Conservation (phyloP, 2,113 vertebrate species). For the Cottus gobio region DNA sequence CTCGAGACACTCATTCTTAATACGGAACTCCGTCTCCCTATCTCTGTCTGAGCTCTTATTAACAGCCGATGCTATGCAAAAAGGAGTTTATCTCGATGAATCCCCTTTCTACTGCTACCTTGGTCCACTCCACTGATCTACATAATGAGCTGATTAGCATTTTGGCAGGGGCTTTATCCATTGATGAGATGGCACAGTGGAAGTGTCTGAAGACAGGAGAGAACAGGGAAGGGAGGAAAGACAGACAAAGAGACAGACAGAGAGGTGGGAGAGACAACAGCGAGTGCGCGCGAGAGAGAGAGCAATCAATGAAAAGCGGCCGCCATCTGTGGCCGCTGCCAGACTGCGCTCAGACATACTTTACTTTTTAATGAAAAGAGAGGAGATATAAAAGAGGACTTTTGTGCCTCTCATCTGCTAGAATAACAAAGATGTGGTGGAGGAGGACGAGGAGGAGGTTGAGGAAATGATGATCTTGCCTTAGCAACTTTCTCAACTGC, state of each 20-base stretch:
- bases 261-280: slow-evolving; percentile 7
- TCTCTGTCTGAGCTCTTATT: slow-evolving; percentile 47
- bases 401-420: slow-evolving; percentile 31
- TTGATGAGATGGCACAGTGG: slow-evolving; percentile 58
- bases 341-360: slow-evolving; percentile 34
- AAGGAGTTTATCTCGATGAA: slow-evolving; percentile 59
- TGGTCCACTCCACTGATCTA: slow-evolving; percentile 62
- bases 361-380: slow-evolving; percentile 61
- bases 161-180: slow-evolving; percentile 60
- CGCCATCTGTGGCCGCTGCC: slow-evolving; percentile 48
- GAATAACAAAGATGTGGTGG: slow-evolving; percentile 49
- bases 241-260: slow-evolving; percentile 27
- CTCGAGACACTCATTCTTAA: slow-evolving; percentile 46
- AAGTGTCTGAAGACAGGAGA: slow-evolving; percentile 32
- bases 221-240: slow-evolving; percentile 3
- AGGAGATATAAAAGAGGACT: slow-evolving; percentile 39
- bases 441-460: slow-evolving; percentile 24
- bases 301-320: slow-evolving; percentile 48
- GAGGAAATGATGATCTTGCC: slow-evolving; percentile 6
- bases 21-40: not conserved
- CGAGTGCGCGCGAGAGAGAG: not conserved
- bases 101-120: slow-evolving; percentile 30
- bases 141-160: slow-evolving; percentile 80
- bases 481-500: slow-evolving; percentile 14
- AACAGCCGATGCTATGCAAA: slow-evolving; percentile 21